Percentiles rank a stretch among this genome's conserved stretches.
These are phyloP conservation scores for Leptopilina clavipes DNA, from an alignment of 1,140 invertebrate species.

Conservation along the genomic window DNA sequence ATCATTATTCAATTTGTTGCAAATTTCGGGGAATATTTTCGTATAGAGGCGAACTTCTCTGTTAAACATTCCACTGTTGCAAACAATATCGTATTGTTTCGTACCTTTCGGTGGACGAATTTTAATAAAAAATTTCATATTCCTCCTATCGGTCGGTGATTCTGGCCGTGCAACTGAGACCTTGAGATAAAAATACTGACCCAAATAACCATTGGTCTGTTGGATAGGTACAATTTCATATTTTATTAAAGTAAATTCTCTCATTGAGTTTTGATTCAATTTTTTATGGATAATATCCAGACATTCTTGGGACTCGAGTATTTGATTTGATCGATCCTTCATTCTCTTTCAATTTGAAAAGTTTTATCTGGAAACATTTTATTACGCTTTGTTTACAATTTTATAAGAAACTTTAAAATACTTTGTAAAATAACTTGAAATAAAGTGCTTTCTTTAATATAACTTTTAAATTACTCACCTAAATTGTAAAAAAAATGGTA, in stretches of 20 bases:
- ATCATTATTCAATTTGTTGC: slow-evolving; percentile 55
- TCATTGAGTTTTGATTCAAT: slow-evolving; percentile 53
- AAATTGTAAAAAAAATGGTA: too few species aligned
- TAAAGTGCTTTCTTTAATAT: too few species aligned
- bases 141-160: slow-evolving; percentile 51
- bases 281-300: slow-evolving; percentile 17
- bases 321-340: slow-evolving; percentile 17
- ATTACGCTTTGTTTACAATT: background rate
- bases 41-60: slow-evolving; percentile 75
- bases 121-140: slow-evolving; percentile 75
- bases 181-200: slow-evolving; percentile 63
- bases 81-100: slow-evolving; percentile 67
- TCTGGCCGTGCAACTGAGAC: slow-evolving; percentile 50
- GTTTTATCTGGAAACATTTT: background rate
- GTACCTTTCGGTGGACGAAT: slow-evolving; percentile 66
- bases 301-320: background rate
- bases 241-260: slow-evolving; percentile 58
- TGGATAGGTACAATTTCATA: slow-evolving; percentile 61
- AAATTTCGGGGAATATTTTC: slow-evolving; percentile 70
- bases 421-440: too few species aligned
- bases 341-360: background rate
- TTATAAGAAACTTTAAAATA: background rate
- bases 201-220: slow-evolving; percentile 61
- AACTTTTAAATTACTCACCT: background rate
- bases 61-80: slow-evolving; percentile 72